phyloP scores from a whole-genome alignment of 2,888 invertebrate genomes.

The Clivina fossor region DNA sequence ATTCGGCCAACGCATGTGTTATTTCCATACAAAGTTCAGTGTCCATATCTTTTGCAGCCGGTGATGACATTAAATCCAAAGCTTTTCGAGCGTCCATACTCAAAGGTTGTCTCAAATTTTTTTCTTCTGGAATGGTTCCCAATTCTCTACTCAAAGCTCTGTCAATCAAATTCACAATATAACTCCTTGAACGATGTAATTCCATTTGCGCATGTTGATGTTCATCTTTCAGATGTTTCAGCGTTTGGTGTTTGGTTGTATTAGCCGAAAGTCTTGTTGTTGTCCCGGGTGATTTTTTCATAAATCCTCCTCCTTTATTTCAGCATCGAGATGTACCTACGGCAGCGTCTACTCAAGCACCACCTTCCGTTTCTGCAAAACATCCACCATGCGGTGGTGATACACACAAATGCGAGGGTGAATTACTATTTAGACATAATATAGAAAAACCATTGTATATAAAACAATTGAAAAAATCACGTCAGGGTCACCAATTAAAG shows the following conservation, averaged over 20 bases:
- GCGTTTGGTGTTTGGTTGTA: no score
- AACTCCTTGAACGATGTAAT: conserved; percentile 53
- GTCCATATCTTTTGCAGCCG: conserved; percentile 41
- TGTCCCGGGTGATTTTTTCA: no score
- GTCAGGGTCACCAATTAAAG: conserved; percentile 56
- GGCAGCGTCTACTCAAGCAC: no score
- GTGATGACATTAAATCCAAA: conserved; percentile 46
- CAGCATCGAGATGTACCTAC: no score
- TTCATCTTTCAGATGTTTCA: no score
- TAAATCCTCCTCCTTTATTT: no score
- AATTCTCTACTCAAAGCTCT: conserved; percentile 53
- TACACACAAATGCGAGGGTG: no score
- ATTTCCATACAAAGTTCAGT: conserved; percentile 47
- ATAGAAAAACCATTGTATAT: conserved; percentile 49
- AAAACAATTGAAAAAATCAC: conserved; percentile 52
- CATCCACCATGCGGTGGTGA: no score
- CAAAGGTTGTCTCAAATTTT: conserved; percentile 40
- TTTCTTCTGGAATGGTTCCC: conserved; percentile 47
- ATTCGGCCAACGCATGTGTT: conserved; percentile 45
- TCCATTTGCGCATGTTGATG: conserved; percentile 51
- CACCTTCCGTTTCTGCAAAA: no score
- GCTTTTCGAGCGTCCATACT: conserved; percentile 45
- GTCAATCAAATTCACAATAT: conserved; percentile 55
- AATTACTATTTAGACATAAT: no score
- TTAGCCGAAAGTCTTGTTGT: no score